A percentile compares a stretch with the other conserved stretches of the same genome.
These are phyloP conservation scores for Taeniopygia guttata DNA, from an alignment of 2,797 vertebrate genomes.

Conservation along the genomic window DNA sequence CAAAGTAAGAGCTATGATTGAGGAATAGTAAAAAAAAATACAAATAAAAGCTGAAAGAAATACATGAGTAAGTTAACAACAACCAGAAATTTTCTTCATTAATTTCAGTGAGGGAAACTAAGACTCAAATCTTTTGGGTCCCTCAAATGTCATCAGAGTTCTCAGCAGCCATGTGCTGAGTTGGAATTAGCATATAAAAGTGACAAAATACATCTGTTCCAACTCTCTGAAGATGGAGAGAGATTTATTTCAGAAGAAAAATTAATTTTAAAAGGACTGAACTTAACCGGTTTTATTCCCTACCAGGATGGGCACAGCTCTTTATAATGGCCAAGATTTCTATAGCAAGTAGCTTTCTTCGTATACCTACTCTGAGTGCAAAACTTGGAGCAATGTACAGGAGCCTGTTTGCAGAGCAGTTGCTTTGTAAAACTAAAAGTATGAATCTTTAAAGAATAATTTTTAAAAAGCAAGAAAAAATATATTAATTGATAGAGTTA, in stretches of 20 bases:
- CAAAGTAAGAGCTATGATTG: not conserved
- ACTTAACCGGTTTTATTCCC: not conserved
- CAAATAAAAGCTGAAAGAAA: not conserved
- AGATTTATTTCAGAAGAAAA: not conserved
- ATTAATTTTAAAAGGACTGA: not conserved
- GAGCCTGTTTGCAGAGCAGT: not conserved
- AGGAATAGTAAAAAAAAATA: not conserved
- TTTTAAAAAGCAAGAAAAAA: not conserved
- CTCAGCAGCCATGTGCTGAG: not conserved
- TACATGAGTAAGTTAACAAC: rapidly evolving
- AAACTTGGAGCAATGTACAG: not conserved
- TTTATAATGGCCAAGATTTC: not conserved
- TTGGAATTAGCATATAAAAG: not conserved
- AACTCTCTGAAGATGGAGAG: not conserved
- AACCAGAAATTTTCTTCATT: not conserved
- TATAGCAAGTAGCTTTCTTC: not conserved
- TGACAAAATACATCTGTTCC: not conserved
- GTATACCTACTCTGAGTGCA: not conserved
- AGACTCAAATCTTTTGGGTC: not conserved
- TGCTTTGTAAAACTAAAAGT: not conserved
- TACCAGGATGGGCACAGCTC: not conserved
- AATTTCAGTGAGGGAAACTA: not conserved
- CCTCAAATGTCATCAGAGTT: not conserved
- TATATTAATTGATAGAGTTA: not conserved
- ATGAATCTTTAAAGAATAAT: not conserved